A percentile compares a stretch with the other conserved stretches of the same genome.
Conservation (phyloP, 2,113 vertebrate species). For the Microcebus ravelobensis region DNA sequence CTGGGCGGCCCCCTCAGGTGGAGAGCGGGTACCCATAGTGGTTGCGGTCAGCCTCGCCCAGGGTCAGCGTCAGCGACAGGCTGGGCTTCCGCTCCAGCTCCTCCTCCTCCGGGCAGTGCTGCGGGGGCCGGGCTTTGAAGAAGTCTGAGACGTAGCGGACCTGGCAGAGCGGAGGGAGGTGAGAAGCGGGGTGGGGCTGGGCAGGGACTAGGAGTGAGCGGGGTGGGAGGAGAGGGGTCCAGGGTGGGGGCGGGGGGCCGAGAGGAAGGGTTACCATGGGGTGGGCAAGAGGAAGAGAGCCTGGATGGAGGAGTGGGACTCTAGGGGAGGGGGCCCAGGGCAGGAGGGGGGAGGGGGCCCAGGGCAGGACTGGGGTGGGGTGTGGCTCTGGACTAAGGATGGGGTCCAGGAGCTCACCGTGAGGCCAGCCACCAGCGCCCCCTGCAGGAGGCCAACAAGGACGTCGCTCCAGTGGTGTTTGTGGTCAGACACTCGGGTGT, state of each 20-base stretch:
- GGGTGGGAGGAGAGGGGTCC: background rate
- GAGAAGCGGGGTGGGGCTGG: rapidly evolving
- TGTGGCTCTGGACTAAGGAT: background rate
- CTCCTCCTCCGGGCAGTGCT: slow-evolving; percentile 77
- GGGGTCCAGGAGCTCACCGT: slow-evolving; percentile 83
- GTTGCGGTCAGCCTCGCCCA: slow-evolving; percentile 88
- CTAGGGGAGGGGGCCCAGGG: background rate
- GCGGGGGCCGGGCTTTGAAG: slow-evolving; percentile 90
- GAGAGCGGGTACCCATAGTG: slow-evolving; percentile 86
- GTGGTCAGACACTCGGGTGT: slow-evolving; percentile 95
- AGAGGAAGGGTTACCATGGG: too few species aligned
- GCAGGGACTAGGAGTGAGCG: rapidly evolving
- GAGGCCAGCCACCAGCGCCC: slow-evolving; percentile 92
- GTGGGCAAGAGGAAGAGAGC: background rate
- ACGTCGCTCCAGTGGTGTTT: slow-evolving; percentile 99
- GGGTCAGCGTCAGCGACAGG: slow-evolving; percentile 84
- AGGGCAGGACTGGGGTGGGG: too few species aligned
- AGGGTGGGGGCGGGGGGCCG: rapidly evolving
- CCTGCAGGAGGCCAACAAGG: slow-evolving; percentile 94
- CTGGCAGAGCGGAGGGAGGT: slow-evolving; percentile 55
- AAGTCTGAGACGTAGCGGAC: slow-evolving; percentile 93
- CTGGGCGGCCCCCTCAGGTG: background rate
- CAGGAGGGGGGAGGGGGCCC: background rate
- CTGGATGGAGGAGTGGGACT: too few species aligned
- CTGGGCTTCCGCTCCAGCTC: slow-evolving; percentile 89